Evolutionary conservation across 1,140 invertebrate species (phyloP).

Genomic region (Drosophila grimshawi): DNA sequence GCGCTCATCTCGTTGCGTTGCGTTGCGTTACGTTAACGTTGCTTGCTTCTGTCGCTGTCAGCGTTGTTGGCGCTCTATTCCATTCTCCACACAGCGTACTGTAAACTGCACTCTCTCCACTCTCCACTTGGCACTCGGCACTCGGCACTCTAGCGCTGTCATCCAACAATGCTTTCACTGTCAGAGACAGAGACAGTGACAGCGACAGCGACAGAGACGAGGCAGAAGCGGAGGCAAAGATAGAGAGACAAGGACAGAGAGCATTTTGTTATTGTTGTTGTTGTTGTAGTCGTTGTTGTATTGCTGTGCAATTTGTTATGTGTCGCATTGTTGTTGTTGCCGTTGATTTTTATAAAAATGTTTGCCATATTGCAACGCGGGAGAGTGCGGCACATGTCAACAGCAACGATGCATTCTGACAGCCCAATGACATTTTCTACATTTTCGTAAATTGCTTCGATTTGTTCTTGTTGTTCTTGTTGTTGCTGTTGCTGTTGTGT

Average conservation of each 20-base stretch:
- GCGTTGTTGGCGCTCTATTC: conserved; percentile 7
- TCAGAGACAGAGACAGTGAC: conserved; percentile 65
- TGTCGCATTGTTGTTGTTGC: conserved; percentile 56
- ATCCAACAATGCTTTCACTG: conserved; percentile 81
- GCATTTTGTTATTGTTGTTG: conserved; percentile 28
- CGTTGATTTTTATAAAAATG: conserved; percentile 65
- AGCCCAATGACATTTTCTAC: conserved; percentile 84
- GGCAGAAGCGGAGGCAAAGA: conserved; percentile 27
- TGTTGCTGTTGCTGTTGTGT: conserved; percentile 37
- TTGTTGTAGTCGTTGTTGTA: conserved; percentile 25
- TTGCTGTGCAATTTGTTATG: conserved; percentile 79
- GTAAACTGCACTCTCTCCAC: neutral
- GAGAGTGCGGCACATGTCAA: conserved; percentile 77
- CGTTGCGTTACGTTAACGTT: conserved; percentile 51
- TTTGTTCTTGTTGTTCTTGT: conserved; percentile 59
- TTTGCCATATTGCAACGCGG: conserved; percentile 46
- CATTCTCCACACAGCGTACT: conserved; percentile 20
- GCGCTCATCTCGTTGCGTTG: neutral
- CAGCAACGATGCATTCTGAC: conserved; percentile 83
- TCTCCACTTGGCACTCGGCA: neutral
- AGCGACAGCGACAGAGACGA: neutral
- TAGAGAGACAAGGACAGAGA: neutral
- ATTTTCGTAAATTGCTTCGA: conserved; percentile 84
- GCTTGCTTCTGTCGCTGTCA: conserved; percentile 24
- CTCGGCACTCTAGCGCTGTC: conserved; percentile 58